Percentiles rank a stretch among this genome's conserved stretches.
Conservation (phyloP, 37 sponge, comb jelly and placozoan species). For the Hormiphora californensis region DNA sequence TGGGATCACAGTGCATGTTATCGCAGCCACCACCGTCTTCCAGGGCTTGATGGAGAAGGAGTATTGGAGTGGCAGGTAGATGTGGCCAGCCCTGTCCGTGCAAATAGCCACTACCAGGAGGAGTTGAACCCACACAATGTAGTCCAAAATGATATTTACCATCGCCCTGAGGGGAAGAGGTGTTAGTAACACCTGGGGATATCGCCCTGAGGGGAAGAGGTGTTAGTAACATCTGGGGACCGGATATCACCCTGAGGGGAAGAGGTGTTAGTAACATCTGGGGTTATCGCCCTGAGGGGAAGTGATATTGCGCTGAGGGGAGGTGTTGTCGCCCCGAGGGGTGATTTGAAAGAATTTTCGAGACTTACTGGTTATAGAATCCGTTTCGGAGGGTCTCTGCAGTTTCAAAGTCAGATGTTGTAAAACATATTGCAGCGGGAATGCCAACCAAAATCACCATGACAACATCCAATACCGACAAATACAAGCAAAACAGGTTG, state of each 20-base stretch:
- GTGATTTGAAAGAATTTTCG: no score
- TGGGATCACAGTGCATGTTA: not conserved
- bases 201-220: no score
- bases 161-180: not conserved
- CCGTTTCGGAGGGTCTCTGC: not conserved
- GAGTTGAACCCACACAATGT: conserved; percentile 9
- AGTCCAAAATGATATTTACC: not conserved
- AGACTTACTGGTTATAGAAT: not conserved
- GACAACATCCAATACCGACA: conserved; percentile 1
- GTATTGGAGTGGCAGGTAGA: conserved; percentile 28
- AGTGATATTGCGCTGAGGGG: not conserved
- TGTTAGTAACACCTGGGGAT: not conserved
- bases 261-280: not conserved
- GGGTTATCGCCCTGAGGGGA: no score
- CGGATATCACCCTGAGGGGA: not conserved
- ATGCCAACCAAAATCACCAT: not conserved
- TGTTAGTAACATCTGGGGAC: not conserved
- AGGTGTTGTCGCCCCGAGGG: no score
- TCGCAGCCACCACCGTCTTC: not conserved
- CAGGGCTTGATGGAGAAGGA: conserved; percentile 8
- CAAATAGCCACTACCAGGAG: conserved; percentile 37
- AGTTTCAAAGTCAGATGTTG: not conserved
- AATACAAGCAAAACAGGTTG: not conserved
- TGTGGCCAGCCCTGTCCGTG: conserved; percentile 43
- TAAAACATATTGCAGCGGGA: not conserved